Percentiles rank a stretch among this genome's conserved stretches.
These are phyloP conservation scores for Boleophthalmus pectinirostris DNA, from an alignment of 2,113 vertebrate genomes.

Conservation along the genomic window DNA sequence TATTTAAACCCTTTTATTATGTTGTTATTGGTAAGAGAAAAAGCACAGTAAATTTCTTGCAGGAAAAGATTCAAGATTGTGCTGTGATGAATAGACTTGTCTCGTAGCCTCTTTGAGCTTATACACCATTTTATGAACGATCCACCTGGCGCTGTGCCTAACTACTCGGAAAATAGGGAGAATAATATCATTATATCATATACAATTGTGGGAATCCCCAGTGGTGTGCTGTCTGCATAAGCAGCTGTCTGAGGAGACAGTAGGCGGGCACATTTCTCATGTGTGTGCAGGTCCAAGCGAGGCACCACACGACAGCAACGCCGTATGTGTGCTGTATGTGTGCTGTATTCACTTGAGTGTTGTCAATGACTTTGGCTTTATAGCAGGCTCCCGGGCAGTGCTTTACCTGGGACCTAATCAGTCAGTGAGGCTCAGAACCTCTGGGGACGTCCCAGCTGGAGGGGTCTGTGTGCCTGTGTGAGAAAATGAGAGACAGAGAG, in stretches of 20 bases:
- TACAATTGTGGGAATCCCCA: slow-evolving; percentile 72
- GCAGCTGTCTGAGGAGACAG: slow-evolving; percentile 68
- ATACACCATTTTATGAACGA: slow-evolving; percentile 64
- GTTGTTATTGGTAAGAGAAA: slow-evolving; percentile 21
- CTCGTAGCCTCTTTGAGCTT: slow-evolving; percentile 58
- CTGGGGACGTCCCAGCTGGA: slow-evolving; percentile 77
- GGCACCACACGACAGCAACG: slow-evolving; percentile 28
- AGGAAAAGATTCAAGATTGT: slow-evolving; percentile 21
- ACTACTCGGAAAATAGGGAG: slow-evolving; percentile 68
- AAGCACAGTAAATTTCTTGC: slow-evolving; percentile 14
- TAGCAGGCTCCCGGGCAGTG: slow-evolving; percentile 82
- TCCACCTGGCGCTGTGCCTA: slow-evolving; percentile 69
- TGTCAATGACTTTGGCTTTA: slow-evolving; percentile 81
- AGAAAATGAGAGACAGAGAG: slow-evolving; percentile 37
- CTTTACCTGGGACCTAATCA: slow-evolving; percentile 90
- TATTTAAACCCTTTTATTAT: slow-evolving; percentile 10
- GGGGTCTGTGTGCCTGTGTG: slow-evolving; percentile 51
- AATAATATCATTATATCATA: slow-evolving; percentile 71
- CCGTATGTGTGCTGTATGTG: slow-evolving; percentile 13
- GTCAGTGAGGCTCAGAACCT: slow-evolving; percentile 82
- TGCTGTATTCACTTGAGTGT: slow-evolving; percentile 15
- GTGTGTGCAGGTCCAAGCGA: slow-evolving; percentile 20
- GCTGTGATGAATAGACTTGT: slow-evolving; percentile 37
- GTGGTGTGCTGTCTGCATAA: slow-evolving; percentile 62
- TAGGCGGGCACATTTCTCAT: slow-evolving; percentile 25